Evolutionary conservation across 2,888 invertebrate genomes (phyloP).

Genomic region (Disparrhopalites patrizii): DNA sequence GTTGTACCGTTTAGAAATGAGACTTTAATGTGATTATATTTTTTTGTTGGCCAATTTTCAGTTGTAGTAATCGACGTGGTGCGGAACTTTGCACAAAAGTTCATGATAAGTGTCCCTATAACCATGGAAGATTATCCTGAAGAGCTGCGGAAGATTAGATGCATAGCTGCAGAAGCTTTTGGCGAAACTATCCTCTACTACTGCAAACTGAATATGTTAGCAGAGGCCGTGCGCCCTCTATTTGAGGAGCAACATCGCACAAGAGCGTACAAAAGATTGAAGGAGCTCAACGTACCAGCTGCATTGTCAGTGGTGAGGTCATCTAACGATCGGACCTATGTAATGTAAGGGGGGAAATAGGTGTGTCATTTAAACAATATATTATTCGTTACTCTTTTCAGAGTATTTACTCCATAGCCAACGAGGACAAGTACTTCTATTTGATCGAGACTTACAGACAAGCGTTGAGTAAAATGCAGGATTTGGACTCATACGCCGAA

Average conservation of each 20-base stretch:
- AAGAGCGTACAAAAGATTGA: not conserved
- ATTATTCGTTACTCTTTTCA: not conserved
- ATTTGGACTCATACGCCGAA: constrained; percentile 2
- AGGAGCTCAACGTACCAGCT: constrained; percentile 7
- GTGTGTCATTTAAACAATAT: not conserved
- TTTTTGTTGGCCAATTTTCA: too few relatives aligned
- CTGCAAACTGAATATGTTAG: constrained; percentile 8
- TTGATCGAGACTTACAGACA: constrained; percentile 8
- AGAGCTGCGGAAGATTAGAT: not conserved
- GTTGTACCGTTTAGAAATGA: too few relatives aligned
- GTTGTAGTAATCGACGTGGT: constrained; percentile 4
- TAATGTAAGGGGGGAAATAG: too few relatives aligned
- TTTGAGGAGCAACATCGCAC: constrained; percentile 6
- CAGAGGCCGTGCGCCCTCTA: constrained; percentile 1
- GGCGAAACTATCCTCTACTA: not conserved
- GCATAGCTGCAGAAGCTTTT: not conserved
- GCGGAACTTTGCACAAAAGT: constrained; percentile 12
- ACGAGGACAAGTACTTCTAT: constrained; percentile 15
- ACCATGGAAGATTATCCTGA: constrained; percentile 3
- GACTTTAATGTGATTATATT: too few relatives aligned
- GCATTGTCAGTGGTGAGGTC: constrained; percentile 4
- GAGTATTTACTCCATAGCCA: constrained; percentile 7
- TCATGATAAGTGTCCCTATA: not conserved
- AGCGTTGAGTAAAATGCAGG: not conserved
- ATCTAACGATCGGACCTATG: not conserved